Evolutionary conservation across 2,888 invertebrate genomes (phyloP), one percentile per base, ranked within the genome.

Genomic region (Ceratothoa steindachneri): DNA sequence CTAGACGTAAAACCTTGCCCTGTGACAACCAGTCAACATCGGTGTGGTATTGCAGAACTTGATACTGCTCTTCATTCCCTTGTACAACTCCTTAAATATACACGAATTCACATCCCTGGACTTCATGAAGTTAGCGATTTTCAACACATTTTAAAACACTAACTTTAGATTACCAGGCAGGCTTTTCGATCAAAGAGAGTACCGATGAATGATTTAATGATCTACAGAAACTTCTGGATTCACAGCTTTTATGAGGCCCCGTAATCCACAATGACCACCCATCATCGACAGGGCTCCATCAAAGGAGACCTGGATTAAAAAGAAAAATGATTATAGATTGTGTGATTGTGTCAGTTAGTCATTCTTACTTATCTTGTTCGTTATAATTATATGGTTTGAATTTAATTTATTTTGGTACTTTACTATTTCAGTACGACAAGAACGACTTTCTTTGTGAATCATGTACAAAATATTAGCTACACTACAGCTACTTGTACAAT

Each of bases 71-170:
- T 72, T 52, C 72, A 72, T 72, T 72, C 67, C 72, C 67, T 72
- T 67, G 53, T 67, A 72, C 72, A 72, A 51, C 72, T 72, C 72
- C 67, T 72, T 72, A 67, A 72, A 72, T 52, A 72, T 41, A 28
- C 67, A 52, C 24, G 71, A 71, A 60, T 71, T 71, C 30, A 71
- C 60, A 71, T 65, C 65, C 31, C 71, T 64, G 71, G n/a, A n/a
- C n/a, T n/a, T n/a, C n/a, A n/a, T n/a, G n/a, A 68, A 41, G 53
- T 53, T 69, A 30, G 29, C 69, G 28, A 69, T 28, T 28, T n/a
- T 29, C 53, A n/a, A n/a, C n/a, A n/a, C n/a, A n/a, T n/a, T n/a
- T n/a, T n/a, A n/a, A n/a, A n/a, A n/a, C n/a, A n/a, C 60, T 60
- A 28, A 68, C 51, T 51, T n/a, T n/a, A n/a, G n/a, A n/a, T n/a